Conservation (phyloP, 2,113 vertebrate species). For the Python bivittatus region DNA sequence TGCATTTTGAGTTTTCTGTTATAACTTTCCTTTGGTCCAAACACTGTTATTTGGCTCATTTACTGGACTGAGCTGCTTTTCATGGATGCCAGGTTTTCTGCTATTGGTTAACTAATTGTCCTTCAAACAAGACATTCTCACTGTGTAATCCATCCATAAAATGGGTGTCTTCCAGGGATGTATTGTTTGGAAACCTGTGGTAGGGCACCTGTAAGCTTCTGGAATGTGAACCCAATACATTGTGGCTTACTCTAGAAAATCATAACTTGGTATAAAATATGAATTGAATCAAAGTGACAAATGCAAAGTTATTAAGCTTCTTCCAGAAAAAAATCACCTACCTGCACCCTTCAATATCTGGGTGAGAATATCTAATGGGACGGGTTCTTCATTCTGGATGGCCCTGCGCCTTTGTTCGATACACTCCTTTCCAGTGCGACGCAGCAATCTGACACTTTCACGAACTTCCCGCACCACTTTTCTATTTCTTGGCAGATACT, state of each 20-base stretch:
- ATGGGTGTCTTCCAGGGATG: neutral
- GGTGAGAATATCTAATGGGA: constrained; percentile 85
- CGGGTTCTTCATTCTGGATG: constrained; percentile 76
- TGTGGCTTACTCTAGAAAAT: neutral
- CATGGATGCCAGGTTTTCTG: neutral
- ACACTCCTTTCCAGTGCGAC: constrained; percentile 81
- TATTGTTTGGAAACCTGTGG: neutral
- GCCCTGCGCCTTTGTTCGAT: constrained; percentile 77
- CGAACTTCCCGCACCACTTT: constrained; percentile 75
- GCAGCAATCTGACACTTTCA: constrained; percentile 78
- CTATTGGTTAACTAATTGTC: neutral
- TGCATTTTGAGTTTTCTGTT: neutral
- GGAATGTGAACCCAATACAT: neutral
- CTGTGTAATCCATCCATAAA: neutral
- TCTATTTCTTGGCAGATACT: constrained; percentile 77
- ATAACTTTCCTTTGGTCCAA: neutral
- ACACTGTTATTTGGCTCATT: neutral
- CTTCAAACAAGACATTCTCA: neutral
- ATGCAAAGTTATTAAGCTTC: neutral
- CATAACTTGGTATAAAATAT: neutral
- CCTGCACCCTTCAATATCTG: constrained; percentile 83
- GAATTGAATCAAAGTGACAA: neutral
- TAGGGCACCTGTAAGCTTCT: neutral
- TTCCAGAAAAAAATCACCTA: constrained; percentile 19
- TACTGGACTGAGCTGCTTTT: neutral